phyloP scores from a whole-genome alignment of 2,888 invertebrate species.

The Dusona sp. region DNA sequence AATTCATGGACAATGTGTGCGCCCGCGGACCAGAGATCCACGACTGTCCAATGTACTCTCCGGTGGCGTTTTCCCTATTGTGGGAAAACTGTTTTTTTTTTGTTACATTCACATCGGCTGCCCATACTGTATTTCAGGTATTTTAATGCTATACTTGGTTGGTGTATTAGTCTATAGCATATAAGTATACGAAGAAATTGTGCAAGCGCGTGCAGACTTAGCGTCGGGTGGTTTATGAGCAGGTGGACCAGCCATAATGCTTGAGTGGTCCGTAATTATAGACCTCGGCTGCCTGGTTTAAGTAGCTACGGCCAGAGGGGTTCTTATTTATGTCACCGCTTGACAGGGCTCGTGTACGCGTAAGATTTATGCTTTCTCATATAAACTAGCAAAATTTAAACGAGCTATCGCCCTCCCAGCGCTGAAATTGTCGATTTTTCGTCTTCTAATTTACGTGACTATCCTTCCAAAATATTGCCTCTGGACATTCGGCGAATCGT shows the following conservation, averaged over 20 bases:
- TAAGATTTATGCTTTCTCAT: constrained; percentile 58
- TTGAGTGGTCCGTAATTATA: constrained; percentile 64
- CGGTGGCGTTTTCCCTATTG: constrained; percentile 18
- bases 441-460: constrained; percentile 11
- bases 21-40: constrained; percentile 34
- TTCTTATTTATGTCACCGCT: constrained; percentile 67
- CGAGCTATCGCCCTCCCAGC: constrained; percentile 17
- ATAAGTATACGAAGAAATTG: constrained; percentile 21
- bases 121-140: not conserved
- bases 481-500: constrained; percentile 13
- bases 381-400: constrained; percentile 44
- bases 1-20: constrained; percentile 73
- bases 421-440: constrained; percentile 35
- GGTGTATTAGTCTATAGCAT: not conserved
- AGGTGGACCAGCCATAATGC: constrained; percentile 57
- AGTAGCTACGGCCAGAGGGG: constrained; percentile 54
- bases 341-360: constrained; percentile 49
- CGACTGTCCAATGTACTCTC: constrained; percentile 15
- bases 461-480: constrained; percentile 18
- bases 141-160: constrained; percentile 42
- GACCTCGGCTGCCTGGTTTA: constrained; percentile 41
- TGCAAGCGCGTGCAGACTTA: constrained; percentile 58
- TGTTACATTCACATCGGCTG: not conserved
- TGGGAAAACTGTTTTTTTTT: constrained; percentile 24
- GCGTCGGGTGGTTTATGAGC: constrained; percentile 54